These are phyloP conservation scores for Coilia nasus DNA, from an alignment of 2,797 vertebrate species.

Conservation along the genomic window DNA sequence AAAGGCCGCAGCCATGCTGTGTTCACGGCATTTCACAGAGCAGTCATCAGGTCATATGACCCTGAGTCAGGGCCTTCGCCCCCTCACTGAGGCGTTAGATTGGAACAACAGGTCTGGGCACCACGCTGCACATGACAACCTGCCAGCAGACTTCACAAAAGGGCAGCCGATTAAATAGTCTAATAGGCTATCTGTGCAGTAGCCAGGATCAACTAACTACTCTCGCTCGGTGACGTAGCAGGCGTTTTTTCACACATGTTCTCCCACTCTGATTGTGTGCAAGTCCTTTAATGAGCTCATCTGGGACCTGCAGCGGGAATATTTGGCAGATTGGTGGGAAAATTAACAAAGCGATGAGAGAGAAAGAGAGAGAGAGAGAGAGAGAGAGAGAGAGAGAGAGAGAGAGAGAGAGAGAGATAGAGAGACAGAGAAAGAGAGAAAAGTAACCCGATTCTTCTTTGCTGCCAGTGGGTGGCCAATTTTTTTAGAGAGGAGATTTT, in stretches of 20 bases:
- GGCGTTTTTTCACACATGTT: background rate
- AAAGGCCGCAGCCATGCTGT: background rate
- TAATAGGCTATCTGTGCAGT: background rate
- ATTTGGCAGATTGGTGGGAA: background rate
- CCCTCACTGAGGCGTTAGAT: background rate
- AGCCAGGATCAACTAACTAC: background rate
- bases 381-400: conserved; percentile 21
- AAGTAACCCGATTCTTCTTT: conserved; percentile 27
- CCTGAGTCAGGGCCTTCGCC: conserved; percentile 2
- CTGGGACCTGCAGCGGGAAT: background rate
- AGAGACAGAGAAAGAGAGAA: background rate
- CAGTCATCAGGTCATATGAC: conserved; percentile 10
- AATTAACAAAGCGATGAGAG: conserved; percentile 1
- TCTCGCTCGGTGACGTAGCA: background rate
- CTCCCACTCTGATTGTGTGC: background rate
- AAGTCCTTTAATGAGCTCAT: background rate
- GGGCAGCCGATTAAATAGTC: background rate
- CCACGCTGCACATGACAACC: background rate
- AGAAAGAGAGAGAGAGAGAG: background rate
- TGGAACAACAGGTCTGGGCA: conserved; percentile 13
- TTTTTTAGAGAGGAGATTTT: background rate
- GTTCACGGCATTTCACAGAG: background rate
- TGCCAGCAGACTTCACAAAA: background rate
- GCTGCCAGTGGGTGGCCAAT: conserved; percentile 6
- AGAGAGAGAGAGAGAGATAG: background rate